Percentiles rank a stretch among this genome's conserved stretches.
Conservation (phyloP, 2,113 vertebrate genomes). For the Chloropsis hardwickii region DNA sequence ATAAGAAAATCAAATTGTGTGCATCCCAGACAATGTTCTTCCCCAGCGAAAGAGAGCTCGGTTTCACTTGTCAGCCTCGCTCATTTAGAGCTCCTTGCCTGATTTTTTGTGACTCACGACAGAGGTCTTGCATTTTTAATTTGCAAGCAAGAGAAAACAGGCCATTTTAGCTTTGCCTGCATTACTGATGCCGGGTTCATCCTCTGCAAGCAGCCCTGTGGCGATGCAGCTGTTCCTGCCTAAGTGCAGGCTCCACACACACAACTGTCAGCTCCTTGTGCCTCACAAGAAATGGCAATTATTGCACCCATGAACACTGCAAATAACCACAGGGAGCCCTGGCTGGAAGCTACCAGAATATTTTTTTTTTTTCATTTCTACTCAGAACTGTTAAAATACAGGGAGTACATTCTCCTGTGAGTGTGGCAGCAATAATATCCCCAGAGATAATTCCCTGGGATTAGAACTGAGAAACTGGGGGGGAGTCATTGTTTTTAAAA, state of each 20-base stretch:
- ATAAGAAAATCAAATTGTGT: not conserved
- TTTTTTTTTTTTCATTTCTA: not conserved
- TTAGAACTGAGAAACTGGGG: not conserved
- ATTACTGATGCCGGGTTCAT: constrained; percentile 8
- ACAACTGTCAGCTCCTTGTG: not conserved
- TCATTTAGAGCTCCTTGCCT: not conserved
- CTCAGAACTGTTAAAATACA: not conserved
- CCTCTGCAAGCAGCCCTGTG: constrained; percentile 32
- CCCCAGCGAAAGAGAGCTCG: not conserved
- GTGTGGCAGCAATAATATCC: not conserved
- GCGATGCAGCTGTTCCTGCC: constrained; percentile 13
- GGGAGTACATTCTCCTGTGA: not conserved
- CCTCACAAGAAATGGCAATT: not conserved
- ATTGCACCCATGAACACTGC: not conserved
- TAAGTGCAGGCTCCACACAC: constrained; percentile 16
- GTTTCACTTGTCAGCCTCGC: not conserved
- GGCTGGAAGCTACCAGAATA: not conserved
- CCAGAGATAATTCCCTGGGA: not conserved
- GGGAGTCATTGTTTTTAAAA: not conserved
- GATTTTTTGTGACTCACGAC: constrained; percentile 16
- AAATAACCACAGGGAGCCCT: not conserved
- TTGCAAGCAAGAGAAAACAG: constrained; percentile 6
- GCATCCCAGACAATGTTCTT: not conserved
- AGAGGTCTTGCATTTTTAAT: constrained; percentile 54
- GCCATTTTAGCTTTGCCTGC: not conserved